Evolutionary conservation across 2,888 invertebrate genomes (phyloP).

Genomic region (Pegoplata infirma): DNA sequence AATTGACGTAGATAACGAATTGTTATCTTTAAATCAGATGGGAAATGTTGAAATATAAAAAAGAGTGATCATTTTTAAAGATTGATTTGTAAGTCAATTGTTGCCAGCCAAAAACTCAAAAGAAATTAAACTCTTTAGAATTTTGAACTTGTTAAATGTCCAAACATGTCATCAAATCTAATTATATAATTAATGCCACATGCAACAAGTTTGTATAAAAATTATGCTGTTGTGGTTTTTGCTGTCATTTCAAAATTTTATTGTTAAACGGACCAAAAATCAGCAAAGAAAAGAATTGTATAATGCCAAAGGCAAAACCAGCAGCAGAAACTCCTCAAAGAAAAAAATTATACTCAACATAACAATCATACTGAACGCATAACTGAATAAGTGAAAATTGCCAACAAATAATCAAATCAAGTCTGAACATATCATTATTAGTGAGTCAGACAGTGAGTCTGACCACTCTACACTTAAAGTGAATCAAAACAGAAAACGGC

Average conservation of each 20-base stretch:
- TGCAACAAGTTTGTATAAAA: conserved; percentile 40
- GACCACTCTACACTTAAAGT: conserved; percentile 4
- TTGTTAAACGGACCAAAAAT: background rate
- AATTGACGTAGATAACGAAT: too few relatives aligned
- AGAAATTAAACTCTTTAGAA: too few relatives aligned
- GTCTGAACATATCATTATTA: conserved; percentile 27
- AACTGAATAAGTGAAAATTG: conserved; percentile 56
- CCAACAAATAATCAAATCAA: conserved; percentile 51
- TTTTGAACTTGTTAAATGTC: background rate
- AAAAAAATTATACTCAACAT: conserved; percentile 26
- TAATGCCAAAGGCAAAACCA: conserved; percentile 2
- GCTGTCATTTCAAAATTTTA: conserved; percentile 25
- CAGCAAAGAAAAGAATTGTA: conserved; percentile 29
- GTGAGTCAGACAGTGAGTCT: conserved; percentile 43
- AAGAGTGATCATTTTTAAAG: too few relatives aligned
- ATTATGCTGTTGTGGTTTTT: conserved; percentile 1
- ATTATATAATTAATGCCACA: conserved; percentile 51
- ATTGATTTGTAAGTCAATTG: too few relatives aligned
- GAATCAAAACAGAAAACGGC: too few relatives aligned
- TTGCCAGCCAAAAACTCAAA: too few relatives aligned
- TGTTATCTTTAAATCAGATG: too few relatives aligned
- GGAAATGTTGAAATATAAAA: too few relatives aligned
- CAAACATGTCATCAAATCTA: conserved; percentile 45
- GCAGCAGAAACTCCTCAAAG: conserved; percentile 13
- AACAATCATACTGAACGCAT: conserved; percentile 41